A percentile compares a stretch with the other conserved stretches of the same genome.
Conservation (phyloP, 2,888 invertebrate genomes). For the Hoplodrina blanda region DNA sequence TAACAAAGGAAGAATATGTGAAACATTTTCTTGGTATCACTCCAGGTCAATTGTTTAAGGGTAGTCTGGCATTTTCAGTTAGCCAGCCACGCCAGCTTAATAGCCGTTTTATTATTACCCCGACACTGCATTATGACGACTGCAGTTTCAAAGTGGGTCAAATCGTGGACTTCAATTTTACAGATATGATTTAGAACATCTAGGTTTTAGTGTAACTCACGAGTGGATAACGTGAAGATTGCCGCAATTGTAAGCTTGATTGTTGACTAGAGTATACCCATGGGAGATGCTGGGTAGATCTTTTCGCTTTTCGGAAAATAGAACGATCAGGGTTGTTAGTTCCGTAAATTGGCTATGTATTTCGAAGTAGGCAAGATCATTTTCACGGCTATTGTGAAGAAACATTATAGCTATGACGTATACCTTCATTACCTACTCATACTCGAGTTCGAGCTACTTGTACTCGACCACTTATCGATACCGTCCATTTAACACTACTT, state of each 20-base stretch:
- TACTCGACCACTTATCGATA: conserved; percentile 45
- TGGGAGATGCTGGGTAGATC: background rate
- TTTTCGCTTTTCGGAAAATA: conserved; percentile 18
- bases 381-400: background rate
- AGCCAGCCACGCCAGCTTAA: conserved; percentile 25
- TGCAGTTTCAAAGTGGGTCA: conserved; percentile 64
- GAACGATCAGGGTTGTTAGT: conserved; percentile 4
- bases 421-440: conserved; percentile 17
- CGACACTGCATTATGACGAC: conserved; percentile 75
- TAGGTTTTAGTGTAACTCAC: conserved; percentile 23
- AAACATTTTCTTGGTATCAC: conserved; percentile 48
- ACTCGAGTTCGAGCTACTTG: conserved; percentile 12
- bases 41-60: conserved; percentile 46
- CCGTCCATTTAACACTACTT: conserved; percentile 43
- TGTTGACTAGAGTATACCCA: conserved; percentile 1
- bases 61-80: conserved; percentile 41
- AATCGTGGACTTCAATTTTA: conserved; percentile 35
- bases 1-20: conserved; percentile 45
- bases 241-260: conserved; percentile 13
- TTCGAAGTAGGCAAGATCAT: conserved; percentile 16
- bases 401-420: conserved; percentile 12
- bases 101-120: conserved; percentile 48
- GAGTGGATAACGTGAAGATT: conserved; percentile 15
- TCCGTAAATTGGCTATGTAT: conserved; percentile 33
- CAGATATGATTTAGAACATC: conserved; percentile 25